Base-by-base conservation (phyloP, 2,113 vertebrate genomes). In the Misgurnus anguillicaudatus region DNA sequence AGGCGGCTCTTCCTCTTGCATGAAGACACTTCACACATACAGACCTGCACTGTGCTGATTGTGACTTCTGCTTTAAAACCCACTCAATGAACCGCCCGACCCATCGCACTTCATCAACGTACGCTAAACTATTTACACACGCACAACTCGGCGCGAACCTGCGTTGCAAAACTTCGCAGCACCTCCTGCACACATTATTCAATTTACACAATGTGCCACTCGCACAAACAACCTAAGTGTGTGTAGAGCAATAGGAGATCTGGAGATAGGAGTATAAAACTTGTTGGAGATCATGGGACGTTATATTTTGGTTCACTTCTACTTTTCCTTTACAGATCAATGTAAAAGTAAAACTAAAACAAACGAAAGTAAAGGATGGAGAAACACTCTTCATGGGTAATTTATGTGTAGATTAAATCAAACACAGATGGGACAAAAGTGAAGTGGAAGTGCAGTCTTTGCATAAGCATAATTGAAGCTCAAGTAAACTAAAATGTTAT, bases 1-100 rank as follows among this genome's bases (percentile, higher is more conserved):
- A 88, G 91, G 92, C 89, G 92, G 90, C 87, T 92, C 90, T 94
- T 93, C 90, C 90, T 93, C 90, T 91, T 86, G 87, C 88, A 89
- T 89, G 84, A 87, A 84, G 84, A 82, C 87, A 83, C 81, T 82
- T 84, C 87, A 75, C 83, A 87, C 83, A 80, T 75, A 80, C 70
- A 80, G 79, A 68, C 70, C 75, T 75, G 65, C 75, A 55, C 70
- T 51, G 64, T 48, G 69, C 70, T 71, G 53, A 77, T 63, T 53
- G 77, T 58, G 62, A 68, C 61, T 80, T 72, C 55, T 77, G 66
- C 57, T 79, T 53, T 39, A 76, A 67, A 61, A 71, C 68, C 75
- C 48, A 77, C 80, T 81, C 67, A 72, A 67, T 4, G 51, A 31
- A 78, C 75, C 55, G 48, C 21, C 7, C 11, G 24, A 17, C 62